These are phyloP conservation scores for Zalophus californianus DNA, from an alignment of 2,797 vertebrate species.

Conservation along the genomic window DNA sequence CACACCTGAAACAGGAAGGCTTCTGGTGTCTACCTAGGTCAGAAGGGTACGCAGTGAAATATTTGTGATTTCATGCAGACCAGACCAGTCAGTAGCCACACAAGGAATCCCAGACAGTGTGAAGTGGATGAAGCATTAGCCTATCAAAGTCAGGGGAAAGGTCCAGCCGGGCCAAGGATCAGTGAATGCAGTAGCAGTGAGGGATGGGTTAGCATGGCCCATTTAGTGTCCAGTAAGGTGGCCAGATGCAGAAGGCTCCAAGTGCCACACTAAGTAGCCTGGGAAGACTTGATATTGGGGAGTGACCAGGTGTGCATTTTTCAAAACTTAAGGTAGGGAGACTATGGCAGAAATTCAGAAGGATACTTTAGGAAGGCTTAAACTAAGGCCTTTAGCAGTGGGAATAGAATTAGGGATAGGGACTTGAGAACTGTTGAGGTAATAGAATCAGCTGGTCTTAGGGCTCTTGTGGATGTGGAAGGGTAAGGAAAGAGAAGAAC, in stretches of 20 bases:
- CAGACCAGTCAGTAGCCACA: background rate
- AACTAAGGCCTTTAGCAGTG: background rate
- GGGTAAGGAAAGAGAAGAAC: background rate
- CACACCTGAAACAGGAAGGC: background rate
- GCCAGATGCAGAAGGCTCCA: background rate
- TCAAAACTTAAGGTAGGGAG: slow-evolving; percentile 34
- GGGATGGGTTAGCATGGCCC: background rate
- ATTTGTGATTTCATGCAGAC: background rate
- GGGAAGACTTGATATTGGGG: background rate
- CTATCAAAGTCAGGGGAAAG: background rate
- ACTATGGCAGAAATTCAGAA: background rate
- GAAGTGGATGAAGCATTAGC: background rate
- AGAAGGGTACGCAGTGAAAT: background rate
- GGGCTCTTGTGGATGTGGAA: background rate
- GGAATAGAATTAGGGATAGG: background rate
- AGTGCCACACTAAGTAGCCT: background rate
- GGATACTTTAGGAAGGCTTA: background rate
- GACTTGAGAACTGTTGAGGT: background rate
- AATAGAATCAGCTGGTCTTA: background rate
- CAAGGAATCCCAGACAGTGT: background rate
- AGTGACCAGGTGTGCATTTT: background rate
- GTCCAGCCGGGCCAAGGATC: background rate
- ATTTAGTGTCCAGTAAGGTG: background rate
- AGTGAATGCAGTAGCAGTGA: background rate
- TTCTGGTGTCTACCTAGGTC: background rate